These are phyloP conservation scores for Pangasianodon hypophthalmus DNA, from an alignment of 2,113 vertebrate genomes.

Conservation along the genomic window DNA sequence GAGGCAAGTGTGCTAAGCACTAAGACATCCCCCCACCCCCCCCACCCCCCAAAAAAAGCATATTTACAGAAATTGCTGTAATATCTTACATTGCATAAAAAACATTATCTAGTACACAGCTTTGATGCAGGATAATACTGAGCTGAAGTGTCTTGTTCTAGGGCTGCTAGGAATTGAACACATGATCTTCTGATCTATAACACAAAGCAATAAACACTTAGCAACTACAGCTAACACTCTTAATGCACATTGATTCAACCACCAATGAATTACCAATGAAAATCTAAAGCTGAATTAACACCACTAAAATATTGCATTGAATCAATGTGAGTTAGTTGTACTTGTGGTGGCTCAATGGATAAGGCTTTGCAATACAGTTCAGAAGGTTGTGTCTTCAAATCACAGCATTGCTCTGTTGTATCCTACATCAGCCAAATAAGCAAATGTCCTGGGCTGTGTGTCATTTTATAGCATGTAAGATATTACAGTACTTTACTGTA, in stretches of 20 bases:
- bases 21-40: too few relatives aligned
- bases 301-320: background rate
- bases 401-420: background rate
- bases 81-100: background rate
- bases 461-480: background rate
- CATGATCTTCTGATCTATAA: background rate
- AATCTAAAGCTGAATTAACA: background rate
- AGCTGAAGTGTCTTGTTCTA: background rate
- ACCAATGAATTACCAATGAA: too few relatives aligned
- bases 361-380: background rate
- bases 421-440: background rate
- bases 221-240: background rate
- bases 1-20: too few relatives aligned
- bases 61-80: too few relatives aligned
- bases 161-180: background rate
- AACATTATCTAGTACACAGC: background rate
- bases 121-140: background rate
- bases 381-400: background rate
- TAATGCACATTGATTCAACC: background rate
- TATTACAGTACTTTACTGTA: background rate
- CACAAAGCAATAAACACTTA: background rate
- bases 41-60: too few relatives aligned
- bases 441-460: background rate
- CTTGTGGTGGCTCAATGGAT: background rate
- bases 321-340: too few relatives aligned